These are phyloP conservation scores for Chironomus riparius DNA, from an alignment of 2,888 invertebrate genomes.

Conservation along the genomic window DNA sequence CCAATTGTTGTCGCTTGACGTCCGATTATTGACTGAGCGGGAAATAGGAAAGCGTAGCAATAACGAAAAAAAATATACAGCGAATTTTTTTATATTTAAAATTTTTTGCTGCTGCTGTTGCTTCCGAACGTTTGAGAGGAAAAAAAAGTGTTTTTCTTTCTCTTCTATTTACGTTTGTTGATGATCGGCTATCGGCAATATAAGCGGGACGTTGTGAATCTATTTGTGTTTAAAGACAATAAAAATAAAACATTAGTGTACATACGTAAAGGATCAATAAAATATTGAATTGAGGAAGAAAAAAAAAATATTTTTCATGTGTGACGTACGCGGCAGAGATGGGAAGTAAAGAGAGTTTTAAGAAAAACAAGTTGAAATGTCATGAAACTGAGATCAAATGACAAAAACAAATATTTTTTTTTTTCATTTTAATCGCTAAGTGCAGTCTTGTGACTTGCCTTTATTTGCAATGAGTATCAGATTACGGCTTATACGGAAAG, in stretches of 20 bases:
- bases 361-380: background rate
- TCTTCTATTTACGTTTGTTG: constrained; percentile 10
- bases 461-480: no score
- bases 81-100: background rate
- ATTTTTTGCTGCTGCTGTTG: background rate
- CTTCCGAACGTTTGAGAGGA: background rate
- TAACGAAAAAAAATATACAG: background rate
- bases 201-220: background rate
- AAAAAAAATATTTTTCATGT: background rate
- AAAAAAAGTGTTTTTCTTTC: background rate
- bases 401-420: no score
- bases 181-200: constrained; percentile 13
- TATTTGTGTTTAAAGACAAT: background rate
- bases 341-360: background rate
- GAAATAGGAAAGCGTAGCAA: background rate
- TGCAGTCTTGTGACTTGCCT: no score
- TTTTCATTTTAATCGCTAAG: no score
- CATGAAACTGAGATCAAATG: background rate
- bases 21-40: constrained; percentile 2
- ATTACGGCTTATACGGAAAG: no score
- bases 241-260: background rate
- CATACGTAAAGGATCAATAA: background rate
- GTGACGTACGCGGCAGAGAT: background rate
- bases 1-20: background rate
- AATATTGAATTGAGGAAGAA: background rate